Base-by-base conservation (phyloP, 2,797 vertebrate species). In the Tympanoctomys barrerae region DNA sequence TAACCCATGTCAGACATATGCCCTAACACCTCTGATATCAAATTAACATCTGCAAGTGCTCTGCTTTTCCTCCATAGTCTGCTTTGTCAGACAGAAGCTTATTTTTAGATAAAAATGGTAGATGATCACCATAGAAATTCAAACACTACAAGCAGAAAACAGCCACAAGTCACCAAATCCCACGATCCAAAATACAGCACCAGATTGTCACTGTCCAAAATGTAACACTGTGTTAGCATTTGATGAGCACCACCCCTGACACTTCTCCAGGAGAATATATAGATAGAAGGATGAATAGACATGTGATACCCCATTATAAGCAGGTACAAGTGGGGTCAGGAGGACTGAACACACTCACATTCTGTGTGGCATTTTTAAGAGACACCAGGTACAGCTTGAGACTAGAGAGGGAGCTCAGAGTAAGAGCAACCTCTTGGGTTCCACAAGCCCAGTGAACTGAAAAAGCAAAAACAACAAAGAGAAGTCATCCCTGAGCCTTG, bases 41-140 rank as follows among this genome's bases (percentile, higher is more conserved):
- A 33, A 24, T 46, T 66, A 18, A 70, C 52, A 62, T 71, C 49
- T 89, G 13, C 61, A 54, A 36, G 22, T 70, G 2, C 33, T 94
- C 64, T 90, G 28, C 59, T 8, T 90, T 95, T 79, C 84, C 49
- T 46, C 83, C 49, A 11, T 82, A 12, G 84, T 92, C 21, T 46
- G 86, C n/a, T 89, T 83, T 86, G 39, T 86, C 93, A 91, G 78
- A 62, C 22, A 86, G 28, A 90, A 36, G 36, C 12, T 91, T 90
- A 64, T 57, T 88, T 89, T 96, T 52, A 46, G 82, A 39, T 42
- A 57, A 71, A 91, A 80, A 70, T 42, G 19, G 5, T 85, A 79
- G 39, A 14, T 91, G 16, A 21, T 78, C 19, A 83, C 19, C 57
- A 19, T 13, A 75, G 26, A 92, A 78, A 78, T 89, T 66, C 39